phyloP scores from a whole-genome alignment of 2,113 vertebrate genomes.

The Raphicerus campestris region DNA sequence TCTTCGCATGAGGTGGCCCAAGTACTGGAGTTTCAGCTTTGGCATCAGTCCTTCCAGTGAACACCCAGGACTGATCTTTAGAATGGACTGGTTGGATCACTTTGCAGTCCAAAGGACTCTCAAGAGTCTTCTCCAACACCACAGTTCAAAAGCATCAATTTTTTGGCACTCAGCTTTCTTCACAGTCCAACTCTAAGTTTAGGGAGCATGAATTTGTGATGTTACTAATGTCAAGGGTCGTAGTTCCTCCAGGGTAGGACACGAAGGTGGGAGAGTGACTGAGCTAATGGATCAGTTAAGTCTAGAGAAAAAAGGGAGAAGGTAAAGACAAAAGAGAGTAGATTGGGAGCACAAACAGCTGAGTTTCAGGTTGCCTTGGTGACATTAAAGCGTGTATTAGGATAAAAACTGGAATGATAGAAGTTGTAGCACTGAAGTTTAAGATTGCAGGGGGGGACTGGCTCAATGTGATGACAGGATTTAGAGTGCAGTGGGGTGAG shows the following conservation, averaged over 20 bases:
- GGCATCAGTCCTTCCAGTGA: too few species aligned
- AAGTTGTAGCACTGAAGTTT: not conserved
- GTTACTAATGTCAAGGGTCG: not conserved
- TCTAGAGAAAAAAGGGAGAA: not conserved
- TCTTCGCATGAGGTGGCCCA: too few species aligned
- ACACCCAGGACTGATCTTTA: too few species aligned
- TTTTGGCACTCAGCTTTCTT: too few species aligned
- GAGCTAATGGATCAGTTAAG: not conserved
- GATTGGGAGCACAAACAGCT: not conserved
- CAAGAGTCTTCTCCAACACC: too few species aligned
- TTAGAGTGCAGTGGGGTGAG: not conserved
- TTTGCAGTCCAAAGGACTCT: too few species aligned
- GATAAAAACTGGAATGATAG: not conserved
- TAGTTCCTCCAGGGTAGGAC: not conserved
- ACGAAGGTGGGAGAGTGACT: not conserved
- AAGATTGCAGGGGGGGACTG: not conserved
- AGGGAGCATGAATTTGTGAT: not conserved
- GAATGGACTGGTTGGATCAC: too few species aligned
- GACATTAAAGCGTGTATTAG: not conserved
- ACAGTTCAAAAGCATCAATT: too few species aligned
- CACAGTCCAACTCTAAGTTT: not conserved
- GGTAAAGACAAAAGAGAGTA: not conserved
- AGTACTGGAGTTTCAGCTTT: too few species aligned
- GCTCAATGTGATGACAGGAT: not conserved
- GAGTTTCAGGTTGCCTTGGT: not conserved